Evolutionary conservation across 2,113 vertebrate genomes (phyloP), one percentile per base, ranked within the genome.

Genomic region (Leucoraja erinaceus): DNA sequence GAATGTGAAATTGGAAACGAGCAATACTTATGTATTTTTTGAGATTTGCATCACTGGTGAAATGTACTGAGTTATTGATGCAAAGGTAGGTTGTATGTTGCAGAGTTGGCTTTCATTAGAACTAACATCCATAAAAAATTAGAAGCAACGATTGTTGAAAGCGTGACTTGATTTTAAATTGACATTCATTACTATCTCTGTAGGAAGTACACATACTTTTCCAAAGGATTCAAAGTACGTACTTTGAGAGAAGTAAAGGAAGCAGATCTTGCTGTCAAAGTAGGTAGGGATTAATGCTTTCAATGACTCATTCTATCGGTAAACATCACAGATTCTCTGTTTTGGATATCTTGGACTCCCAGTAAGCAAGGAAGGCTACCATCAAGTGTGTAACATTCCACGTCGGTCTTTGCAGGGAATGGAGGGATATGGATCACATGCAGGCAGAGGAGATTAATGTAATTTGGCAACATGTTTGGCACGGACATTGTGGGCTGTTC

Each of bases 171-270:
- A 75, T 20, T 25, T 33, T 90, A 33, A 68, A 90, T 90, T 66
- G 0, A 63, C 93, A 93, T 95, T 81, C 75, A 93, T 93, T 0
- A 93, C 93, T 94, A 20, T 94, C 14, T 38, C 93, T 38, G 72
- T 93, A 99, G 99, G 96, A 97, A 98, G 96, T 99, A 99, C 95
- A 99, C 97, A 95, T 99, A 99, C 74, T 97, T 98, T 75, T 99
- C 98, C 56, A 99, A 98, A 75, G 98, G 98, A 56, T 99, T 99
- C 95, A 99, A 99, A 97, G 99, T 98, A 5, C 97, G 99, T 22
- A 98, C 98, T 5, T 98, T 99, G 93, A 98, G 99, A 94, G 99
- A 99, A 93, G 98, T 99, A 93, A 99, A 99, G 96, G 99, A 98
- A 95, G 98, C 98, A 66, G 98, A 99, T 94, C 98, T 99, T 31